Percentiles rank a stretch among this genome's conserved stretches.
Conservation (phyloP, 2,797 vertebrate species). For the Danio kyathit region DNA sequence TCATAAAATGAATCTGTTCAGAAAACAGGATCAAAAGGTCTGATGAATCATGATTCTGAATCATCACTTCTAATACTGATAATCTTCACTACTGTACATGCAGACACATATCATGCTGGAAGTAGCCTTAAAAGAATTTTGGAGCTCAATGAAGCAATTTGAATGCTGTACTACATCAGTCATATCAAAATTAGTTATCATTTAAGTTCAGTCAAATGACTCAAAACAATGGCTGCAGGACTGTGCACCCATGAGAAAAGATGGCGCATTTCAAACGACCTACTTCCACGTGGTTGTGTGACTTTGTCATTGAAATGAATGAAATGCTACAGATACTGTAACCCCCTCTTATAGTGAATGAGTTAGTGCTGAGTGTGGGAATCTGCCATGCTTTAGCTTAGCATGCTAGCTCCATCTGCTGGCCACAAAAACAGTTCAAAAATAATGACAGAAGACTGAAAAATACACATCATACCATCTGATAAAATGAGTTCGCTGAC, state of each 20-base stretch:
- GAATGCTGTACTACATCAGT: not conserved
- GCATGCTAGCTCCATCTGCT: conserved; percentile 57
- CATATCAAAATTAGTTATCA: not conserved
- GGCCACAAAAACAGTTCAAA: conserved; percentile 1
- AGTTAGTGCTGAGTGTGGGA: conserved; percentile 57
- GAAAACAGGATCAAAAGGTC: conserved; percentile 1
- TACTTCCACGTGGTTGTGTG: not conserved
- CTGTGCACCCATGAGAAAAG: not conserved
- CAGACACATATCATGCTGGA: conserved; percentile 37
- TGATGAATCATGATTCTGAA: not conserved
- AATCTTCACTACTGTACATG: no score
- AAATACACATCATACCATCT: not conserved
- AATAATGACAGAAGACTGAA: not conserved
- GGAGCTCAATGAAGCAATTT: not conserved
- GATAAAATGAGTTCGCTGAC: conserved; percentile 1
- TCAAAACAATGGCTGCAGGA: conserved; percentile 12
- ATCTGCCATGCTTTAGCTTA: conserved; percentile 46
- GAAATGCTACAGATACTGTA: not conserved
- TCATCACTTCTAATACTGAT: not conserved
- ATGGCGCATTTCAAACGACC: not conserved
- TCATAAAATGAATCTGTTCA: not conserved
- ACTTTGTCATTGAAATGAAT: conserved; percentile 35
- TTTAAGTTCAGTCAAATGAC: not conserved
- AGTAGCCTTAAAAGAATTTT: conserved; percentile 34
- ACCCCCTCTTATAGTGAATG: conserved; percentile 49